phyloP scores from a whole-genome alignment of 2,113 vertebrate genomes.

The Tyrannus savana region DNA sequence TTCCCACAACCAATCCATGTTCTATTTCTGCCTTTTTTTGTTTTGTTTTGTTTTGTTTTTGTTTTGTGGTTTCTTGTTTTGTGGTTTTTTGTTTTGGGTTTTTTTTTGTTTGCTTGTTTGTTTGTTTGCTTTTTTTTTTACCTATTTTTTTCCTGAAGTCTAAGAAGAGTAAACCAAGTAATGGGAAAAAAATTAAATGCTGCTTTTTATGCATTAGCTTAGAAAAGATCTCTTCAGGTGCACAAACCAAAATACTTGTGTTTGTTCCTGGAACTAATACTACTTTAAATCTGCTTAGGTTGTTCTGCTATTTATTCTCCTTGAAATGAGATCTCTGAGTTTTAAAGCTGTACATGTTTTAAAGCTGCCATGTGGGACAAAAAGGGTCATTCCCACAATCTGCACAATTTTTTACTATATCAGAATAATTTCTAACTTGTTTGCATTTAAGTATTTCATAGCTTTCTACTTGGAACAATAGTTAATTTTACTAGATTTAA shows the following conservation, averaged over 20 bases:
- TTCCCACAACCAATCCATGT: background rate
- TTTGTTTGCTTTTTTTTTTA: background rate
- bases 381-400: background rate
- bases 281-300: background rate
- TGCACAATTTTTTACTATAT: background rate
- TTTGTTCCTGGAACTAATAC: background rate
- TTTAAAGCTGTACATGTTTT: background rate
- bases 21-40: background rate
- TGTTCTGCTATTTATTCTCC: background rate
- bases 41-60: no score
- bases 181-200: background rate
- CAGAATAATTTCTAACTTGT: background rate
- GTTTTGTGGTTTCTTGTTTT: no score
- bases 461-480: background rate
- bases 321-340: background rate
- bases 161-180: background rate
- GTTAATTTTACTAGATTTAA: background rate
- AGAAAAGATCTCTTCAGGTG: background rate
- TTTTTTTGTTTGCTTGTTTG: no score
- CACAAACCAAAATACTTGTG: background rate
- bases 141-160: background rate
- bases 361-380: background rate
- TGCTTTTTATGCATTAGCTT: background rate
- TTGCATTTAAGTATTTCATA: background rate
- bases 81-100: no score